Conservation (phyloP, 2,797 vertebrate genomes). For the Gadopsis bispinosus region DNA sequence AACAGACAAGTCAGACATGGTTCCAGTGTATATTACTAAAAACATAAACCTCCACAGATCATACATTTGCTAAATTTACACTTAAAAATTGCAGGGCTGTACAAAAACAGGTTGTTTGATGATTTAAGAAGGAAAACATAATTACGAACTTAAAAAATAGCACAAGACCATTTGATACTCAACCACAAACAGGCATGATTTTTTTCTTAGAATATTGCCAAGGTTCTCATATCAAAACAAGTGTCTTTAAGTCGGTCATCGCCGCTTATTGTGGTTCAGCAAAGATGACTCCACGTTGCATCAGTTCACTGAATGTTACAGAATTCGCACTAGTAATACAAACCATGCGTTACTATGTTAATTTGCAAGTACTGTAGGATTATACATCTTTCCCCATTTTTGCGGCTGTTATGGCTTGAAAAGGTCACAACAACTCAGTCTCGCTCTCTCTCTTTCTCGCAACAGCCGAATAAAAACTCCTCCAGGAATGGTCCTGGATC, state of each 20-base stretch:
- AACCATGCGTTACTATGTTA: slow-evolving; percentile 85
- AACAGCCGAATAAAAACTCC: slow-evolving; percentile 65
- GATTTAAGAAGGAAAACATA: slow-evolving; percentile 70
- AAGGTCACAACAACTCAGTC: slow-evolving; percentile 73
- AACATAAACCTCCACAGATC: slow-evolving; percentile 83
- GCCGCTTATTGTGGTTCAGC: slow-evolving; percentile 74
- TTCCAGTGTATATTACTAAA: slow-evolving; percentile 90
- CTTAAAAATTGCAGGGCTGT: slow-evolving; percentile 81
- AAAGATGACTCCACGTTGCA: slow-evolving; percentile 77
- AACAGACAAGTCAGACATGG: slow-evolving; percentile 79
- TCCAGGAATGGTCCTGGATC: slow-evolving; percentile 68
- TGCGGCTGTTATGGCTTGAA: slow-evolving; percentile 79
- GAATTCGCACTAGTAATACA: slow-evolving; percentile 78
- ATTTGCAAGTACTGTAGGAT: slow-evolving; percentile 76
- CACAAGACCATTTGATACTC: slow-evolving; percentile 79
- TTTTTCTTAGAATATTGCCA: slow-evolving; percentile 82
- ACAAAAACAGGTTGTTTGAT: slow-evolving; percentile 77
- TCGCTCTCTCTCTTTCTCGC: slow-evolving; percentile 30
- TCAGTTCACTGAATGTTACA: slow-evolving; percentile 81
- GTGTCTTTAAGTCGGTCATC: slow-evolving; percentile 75
- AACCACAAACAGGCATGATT: slow-evolving; percentile 81
- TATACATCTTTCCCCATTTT: slow-evolving; percentile 73
- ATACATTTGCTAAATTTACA: slow-evolving; percentile 86
- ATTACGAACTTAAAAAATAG: slow-evolving; percentile 56
- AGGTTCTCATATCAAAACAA: slow-evolving; percentile 84